Percentiles rank a stretch among this genome's conserved stretches.
Evolutionary conservation across 2,113 vertebrate genomes (phyloP).

Genomic region (Psittacara wagleri): DNA sequence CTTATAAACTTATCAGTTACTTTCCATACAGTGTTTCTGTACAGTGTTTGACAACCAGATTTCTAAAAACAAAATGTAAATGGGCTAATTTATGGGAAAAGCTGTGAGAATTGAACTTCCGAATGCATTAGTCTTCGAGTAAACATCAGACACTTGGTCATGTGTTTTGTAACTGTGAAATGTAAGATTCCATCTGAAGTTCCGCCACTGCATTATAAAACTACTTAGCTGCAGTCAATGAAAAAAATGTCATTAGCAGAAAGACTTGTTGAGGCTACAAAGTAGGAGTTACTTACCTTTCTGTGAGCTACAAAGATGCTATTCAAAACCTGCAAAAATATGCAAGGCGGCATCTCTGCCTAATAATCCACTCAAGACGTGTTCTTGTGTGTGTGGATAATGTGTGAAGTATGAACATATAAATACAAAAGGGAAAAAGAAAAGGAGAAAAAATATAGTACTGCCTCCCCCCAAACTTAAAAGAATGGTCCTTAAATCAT

Average conservation of each 20-base stretch:
- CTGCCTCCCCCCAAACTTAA: neutral
- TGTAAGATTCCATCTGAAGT: neutral
- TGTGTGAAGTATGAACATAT: slow-evolving; percentile 7
- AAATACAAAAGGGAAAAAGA: neutral
- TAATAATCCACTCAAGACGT: neutral
- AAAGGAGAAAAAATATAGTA: neutral
- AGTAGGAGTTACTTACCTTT: slow-evolving; percentile 64
- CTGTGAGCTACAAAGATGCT: slow-evolving; percentile 26
- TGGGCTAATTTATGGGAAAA: neutral
- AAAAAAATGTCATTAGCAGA: neutral
- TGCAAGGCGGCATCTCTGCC: slow-evolving; percentile 18
- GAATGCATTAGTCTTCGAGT: neutral
- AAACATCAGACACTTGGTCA: neutral
- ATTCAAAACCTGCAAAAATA: slow-evolving; percentile 63
- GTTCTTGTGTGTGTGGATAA: slow-evolving; percentile 9
- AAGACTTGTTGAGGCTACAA: slow-evolving; percentile 12
- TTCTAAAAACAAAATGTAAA: neutral
- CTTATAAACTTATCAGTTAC: neutral
- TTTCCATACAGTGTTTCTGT: neutral
- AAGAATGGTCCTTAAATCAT: slow-evolving; percentile 15
- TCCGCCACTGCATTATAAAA: neutral
- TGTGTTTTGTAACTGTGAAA: neutral
- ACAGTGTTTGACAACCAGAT: neutral
- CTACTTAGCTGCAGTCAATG: neutral
- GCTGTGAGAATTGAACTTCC: neutral